A percentile compares a stretch with the other conserved stretches of the same genome.
These are phyloP conservation scores for Sceloporus undulatus DNA, from an alignment of 2,113 vertebrate genomes.

Conservation along the genomic window DNA sequence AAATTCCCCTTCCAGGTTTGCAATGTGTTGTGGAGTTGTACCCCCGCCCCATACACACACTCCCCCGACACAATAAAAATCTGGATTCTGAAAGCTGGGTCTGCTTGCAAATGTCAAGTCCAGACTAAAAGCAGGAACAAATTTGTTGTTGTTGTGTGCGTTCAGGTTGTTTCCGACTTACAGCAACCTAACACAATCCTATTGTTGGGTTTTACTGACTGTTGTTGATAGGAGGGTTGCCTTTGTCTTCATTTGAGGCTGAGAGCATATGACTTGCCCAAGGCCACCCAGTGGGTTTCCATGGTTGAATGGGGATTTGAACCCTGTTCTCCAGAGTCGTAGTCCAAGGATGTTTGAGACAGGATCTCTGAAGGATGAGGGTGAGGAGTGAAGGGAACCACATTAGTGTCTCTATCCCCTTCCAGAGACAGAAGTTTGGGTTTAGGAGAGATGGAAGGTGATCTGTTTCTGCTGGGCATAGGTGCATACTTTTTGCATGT, in stretches of 20 bases:
- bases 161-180: too few relatives aligned
- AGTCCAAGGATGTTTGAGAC: not conserved
- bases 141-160: too few relatives aligned
- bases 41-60: not conserved
- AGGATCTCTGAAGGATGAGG: not conserved
- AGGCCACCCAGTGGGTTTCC: too few relatives aligned
- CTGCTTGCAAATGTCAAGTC: not conserved
- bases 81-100: not conserved
- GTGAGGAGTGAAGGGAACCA: not conserved
- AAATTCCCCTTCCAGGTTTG: not conserved
- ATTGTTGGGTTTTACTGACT: too few relatives aligned
- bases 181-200: too few relatives aligned
- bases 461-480: fast-evolving
- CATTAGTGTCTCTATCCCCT: too few relatives aligned
- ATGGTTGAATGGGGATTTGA: too few relatives aligned
- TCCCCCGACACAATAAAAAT: not conserved
- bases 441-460: not conserved
- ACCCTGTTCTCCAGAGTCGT: too few relatives aligned
- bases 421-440: fast-evolving
- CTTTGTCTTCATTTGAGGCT: too few relatives aligned
- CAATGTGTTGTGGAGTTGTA: not conserved
- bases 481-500: fast-evolving
- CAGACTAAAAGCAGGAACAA: not conserved
- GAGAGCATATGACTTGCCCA: too few relatives aligned
- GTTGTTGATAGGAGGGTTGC: too few relatives aligned